These are phyloP conservation scores for Andrena fulva DNA, from an alignment of 2,888 invertebrate species.

Conservation along the genomic window DNA sequence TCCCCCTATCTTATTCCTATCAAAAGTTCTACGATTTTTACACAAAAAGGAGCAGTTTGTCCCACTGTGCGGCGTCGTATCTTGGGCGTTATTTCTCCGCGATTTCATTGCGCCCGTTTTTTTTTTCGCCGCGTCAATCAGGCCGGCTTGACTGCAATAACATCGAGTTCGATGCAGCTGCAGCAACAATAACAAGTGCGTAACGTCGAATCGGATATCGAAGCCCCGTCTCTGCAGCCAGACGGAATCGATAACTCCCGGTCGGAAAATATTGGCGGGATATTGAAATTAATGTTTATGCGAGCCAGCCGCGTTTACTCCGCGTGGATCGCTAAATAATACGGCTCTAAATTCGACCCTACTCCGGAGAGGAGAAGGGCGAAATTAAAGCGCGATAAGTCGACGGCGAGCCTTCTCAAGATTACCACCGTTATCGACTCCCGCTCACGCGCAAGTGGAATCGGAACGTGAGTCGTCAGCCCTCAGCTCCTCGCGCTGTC, in stretches of 20 bases:
- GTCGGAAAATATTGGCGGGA: conserved; percentile 33
- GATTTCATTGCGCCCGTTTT: conserved; percentile 52
- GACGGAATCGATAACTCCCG: conserved; percentile 56
- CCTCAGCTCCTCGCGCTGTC: background rate
- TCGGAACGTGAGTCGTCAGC: background rate
- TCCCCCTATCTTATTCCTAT: no score
- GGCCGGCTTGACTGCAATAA: conserved; percentile 58
- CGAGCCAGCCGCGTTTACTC: background rate
- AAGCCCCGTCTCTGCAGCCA: conserved; percentile 60
- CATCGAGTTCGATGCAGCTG: conserved; percentile 48
- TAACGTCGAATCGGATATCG: conserved; percentile 70
- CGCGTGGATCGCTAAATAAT: conserved; percentile 24
- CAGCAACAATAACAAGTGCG: conserved; percentile 67
- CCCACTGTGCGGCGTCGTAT: background rate
- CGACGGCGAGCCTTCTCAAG: background rate
- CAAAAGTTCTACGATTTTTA: no score
- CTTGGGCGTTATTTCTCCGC: conserved; percentile 55
- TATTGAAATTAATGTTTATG: conserved; percentile 57
- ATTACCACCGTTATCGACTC: no score
- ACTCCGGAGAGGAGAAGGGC: no score
- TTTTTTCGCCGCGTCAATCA: conserved; percentile 57
- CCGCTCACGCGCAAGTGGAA: no score
- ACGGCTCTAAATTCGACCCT: conserved; percentile 8
- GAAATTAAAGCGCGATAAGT: conserved; percentile 17
- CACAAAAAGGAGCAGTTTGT: no score